A percentile compares a stretch with the other conserved stretches of the same genome.
Evolutionary conservation across 2,113 vertebrate genomes (phyloP).

Genomic region (Alouatta palliata): DNA sequence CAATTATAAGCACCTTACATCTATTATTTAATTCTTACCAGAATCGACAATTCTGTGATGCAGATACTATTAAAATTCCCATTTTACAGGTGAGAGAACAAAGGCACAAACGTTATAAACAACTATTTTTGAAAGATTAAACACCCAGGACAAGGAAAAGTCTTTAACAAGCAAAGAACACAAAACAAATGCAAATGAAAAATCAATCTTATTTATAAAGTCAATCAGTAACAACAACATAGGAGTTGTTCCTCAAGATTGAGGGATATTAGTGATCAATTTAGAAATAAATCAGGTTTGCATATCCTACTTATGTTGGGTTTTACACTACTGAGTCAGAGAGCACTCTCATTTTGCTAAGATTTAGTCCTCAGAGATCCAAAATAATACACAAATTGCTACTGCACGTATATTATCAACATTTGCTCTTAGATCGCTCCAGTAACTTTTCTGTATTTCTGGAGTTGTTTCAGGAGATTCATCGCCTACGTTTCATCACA

Average conservation of each 20-base stretch:
- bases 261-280: background rate
- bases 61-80: background rate
- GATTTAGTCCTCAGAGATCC: background rate
- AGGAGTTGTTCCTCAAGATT: background rate
- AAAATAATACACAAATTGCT: background rate
- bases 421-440: background rate
- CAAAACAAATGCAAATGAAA: background rate
- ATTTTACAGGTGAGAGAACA: slow-evolving; percentile 20
- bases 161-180: background rate
- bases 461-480: background rate
- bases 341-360: background rate
- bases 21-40: background rate
- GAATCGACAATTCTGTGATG: background rate
- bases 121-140: slow-evolving; percentile 30
- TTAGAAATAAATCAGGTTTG: slow-evolving; percentile 21
- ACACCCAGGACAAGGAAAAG: background rate
- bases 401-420: background rate
- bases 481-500: background rate
- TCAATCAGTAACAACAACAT: background rate
- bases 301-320: background rate
- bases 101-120: background rate
- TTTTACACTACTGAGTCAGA: background rate
- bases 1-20: background rate
- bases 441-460: background rate
- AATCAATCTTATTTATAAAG: slow-evolving; percentile 24